Evolutionary conservation across 2,888 invertebrate species (phyloP).

Genomic region (Xestobium rufovillosum): DNA sequence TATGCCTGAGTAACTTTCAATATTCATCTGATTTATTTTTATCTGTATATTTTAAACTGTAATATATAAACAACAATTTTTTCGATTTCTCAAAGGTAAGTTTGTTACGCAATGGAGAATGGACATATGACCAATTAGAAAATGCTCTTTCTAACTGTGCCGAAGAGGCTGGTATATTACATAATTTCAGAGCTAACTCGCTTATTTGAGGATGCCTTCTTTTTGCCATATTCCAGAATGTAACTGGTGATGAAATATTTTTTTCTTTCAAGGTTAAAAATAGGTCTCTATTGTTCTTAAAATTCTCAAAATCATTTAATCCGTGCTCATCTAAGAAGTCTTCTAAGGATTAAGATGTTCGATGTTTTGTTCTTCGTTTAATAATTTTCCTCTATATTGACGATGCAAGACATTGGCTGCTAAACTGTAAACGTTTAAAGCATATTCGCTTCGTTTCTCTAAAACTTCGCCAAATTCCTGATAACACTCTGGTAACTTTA

Average conservation of each 20-base stretch:
- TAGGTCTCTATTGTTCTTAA: background rate
- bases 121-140: slow-evolving; percentile 1
- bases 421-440: background rate
- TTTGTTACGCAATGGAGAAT: background rate
- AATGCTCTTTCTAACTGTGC: background rate
- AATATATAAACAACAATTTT: background rate
- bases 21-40: slow-evolving; percentile 1
- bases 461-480: background rate
- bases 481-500: background rate
- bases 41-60: background rate
- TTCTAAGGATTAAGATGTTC: too few species aligned
- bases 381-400: background rate
- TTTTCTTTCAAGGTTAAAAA: background rate
- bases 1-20: too few species aligned
- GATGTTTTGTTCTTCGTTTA: too few species aligned
- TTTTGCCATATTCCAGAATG: background rate
- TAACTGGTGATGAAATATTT: background rate
- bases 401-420: background rate
- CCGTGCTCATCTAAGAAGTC: background rate
- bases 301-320: background rate
- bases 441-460: background rate
- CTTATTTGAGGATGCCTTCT: background rate
- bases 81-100: background rate
- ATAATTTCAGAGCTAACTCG: background rate
- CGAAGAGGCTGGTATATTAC: background rate